Base-by-base conservation (phyloP, 2,888 invertebrate species). In the Bhutanitis thaidina region DNA sequence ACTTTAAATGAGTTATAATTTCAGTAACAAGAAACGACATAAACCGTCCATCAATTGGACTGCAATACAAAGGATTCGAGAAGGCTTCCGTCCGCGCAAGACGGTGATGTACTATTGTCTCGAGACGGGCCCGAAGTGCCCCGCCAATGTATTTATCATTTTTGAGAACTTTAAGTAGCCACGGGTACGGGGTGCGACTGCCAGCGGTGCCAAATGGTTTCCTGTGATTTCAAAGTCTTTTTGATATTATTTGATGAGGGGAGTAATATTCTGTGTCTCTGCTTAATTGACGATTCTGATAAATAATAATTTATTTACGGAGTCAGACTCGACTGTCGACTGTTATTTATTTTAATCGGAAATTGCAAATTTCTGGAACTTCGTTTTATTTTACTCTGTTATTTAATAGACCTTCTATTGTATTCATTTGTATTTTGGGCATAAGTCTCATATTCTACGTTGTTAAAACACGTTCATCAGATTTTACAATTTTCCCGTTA, bases 41-140 rank as follows among this genome's bases (percentile, higher is more conserved):
- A 8, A n/a, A 32, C 10, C 15, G 29, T 35, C 14, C 16, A 12
- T 37, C 49, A 12, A 14, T 29, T 49, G 43, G 49, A 43, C 25
- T 36, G 35, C 41, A 7, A n/a, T 27, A 36, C 29, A 47, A 47
- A 14, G 13, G 36, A 20, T 16, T 14, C 25, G 30, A 30, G 49
- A 10, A 39, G 30, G 35, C 36, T 43, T 43, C 49, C 37, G 41
- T 16, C 29, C 2, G 43, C 32, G 37, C 12, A 1, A 16, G 12
- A 12, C 7, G 25, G 27, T 32, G 38, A 49, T 25, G 43, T 16
- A 35, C 39, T 43, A 43, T 43, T 38, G 38, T 25, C 37, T 43
- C 37, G 13, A 43, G 38, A 34, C 25, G 41, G 1, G 39, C 16
- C 25, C 47, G 40, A 40, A 47, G 47, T 47, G 47, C 39, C 32